These are phyloP conservation scores for Cynopterus brachyotis DNA, from an alignment of 2,113 vertebrate species.

Conservation along the genomic window DNA sequence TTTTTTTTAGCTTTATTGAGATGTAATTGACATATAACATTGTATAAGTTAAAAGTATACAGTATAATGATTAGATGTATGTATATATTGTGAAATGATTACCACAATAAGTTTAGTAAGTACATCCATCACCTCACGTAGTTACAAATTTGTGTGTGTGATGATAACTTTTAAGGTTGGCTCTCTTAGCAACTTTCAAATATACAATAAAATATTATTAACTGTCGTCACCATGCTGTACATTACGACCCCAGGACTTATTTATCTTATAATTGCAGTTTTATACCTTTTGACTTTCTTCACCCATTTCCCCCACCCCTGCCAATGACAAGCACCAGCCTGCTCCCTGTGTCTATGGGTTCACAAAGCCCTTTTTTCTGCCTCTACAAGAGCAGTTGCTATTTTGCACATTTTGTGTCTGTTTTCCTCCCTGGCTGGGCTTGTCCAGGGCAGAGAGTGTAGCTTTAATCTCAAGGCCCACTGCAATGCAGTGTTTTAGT, in stretches of 20 bases:
- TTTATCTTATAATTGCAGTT: neutral
- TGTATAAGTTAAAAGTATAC: neutral
- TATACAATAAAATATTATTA: neutral
- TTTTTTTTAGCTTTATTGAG: neutral
- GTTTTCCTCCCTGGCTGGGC: neutral
- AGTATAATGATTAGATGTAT: neutral
- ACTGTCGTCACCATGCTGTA: neutral
- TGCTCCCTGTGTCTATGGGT: neutral
- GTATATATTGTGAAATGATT: neutral
- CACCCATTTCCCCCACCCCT: neutral
- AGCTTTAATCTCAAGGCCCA: neutral
- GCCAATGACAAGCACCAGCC: neutral
- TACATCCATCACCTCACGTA: neutral
- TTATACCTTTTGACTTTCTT: neutral
- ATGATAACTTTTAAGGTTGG: neutral
- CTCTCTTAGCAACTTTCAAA: neutral
- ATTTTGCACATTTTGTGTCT: neutral
- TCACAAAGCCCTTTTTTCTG: neutral
- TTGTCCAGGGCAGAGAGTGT: neutral
- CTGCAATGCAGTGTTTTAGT: neutral
- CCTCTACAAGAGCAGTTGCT: neutral
- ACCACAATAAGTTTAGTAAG: neutral
- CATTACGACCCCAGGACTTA: neutral
- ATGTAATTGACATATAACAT: neutral
- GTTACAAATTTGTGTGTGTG: neutral